Evolutionary conservation across 2,113 vertebrate genomes (phyloP).

Genomic region (Lepidothrix coronata): DNA sequence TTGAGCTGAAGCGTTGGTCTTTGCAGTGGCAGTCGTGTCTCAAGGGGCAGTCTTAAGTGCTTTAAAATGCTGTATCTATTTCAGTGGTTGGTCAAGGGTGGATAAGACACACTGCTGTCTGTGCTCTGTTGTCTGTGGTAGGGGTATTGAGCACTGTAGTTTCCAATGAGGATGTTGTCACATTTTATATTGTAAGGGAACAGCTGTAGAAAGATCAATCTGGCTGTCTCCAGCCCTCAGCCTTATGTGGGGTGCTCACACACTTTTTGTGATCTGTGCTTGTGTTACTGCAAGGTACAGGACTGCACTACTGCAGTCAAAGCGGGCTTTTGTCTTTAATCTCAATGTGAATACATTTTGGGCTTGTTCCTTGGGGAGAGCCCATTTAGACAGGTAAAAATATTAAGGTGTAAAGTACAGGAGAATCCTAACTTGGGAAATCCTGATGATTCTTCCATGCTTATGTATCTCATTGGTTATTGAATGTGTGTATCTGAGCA

Average conservation of each 20-base stretch:
- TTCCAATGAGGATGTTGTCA: not conserved
- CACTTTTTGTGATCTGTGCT: not conserved
- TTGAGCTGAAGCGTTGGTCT: not conserved
- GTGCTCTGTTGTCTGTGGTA: not conserved
- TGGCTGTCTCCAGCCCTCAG: not conserved
- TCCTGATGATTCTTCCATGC: not conserved
- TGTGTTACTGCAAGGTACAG: not conserved
- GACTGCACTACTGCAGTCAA: not conserved
- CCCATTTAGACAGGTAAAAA: not conserved
- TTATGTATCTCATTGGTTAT: not conserved
- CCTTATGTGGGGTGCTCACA: fast-evolving
- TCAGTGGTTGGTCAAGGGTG: not conserved
- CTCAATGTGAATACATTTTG: fast-evolving
- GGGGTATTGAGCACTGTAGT: not conserved
- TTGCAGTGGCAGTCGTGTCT: not conserved
- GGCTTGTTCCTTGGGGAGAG: not conserved
- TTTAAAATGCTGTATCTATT: not conserved
- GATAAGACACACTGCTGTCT: not conserved
- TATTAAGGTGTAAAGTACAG: not conserved
- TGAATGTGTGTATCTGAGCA: not conserved
- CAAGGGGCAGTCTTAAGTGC: not conserved
- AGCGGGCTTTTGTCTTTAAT: not conserved
- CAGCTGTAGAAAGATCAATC: not conserved
- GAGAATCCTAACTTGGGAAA: not conserved
- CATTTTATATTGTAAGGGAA: not conserved